phyloP scores from a whole-genome alignment of 1,140 invertebrate genomes.

The Acromyrmex echinatior region DNA sequence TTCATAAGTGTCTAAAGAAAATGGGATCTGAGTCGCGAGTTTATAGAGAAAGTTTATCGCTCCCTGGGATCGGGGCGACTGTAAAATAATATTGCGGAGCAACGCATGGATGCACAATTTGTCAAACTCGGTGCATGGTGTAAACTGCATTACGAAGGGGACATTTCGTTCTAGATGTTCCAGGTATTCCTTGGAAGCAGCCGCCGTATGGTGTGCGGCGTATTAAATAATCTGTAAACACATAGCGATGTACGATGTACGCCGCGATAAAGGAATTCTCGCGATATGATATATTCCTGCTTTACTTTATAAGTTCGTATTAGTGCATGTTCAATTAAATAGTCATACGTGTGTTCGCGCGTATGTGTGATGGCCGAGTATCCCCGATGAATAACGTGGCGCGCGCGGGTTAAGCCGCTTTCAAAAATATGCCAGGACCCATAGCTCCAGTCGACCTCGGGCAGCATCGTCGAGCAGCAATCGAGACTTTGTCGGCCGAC shows the following conservation, averaged over 20 bases:
- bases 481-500: conserved; percentile 35
- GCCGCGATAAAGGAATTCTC: conserved; percentile 7
- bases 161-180: too few relatives aligned
- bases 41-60: background rate
- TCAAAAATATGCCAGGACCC: conserved; percentile 3
- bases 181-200: background rate
- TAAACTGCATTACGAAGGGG: background rate
- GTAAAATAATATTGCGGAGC: conserved; percentile 14
- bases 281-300: background rate
- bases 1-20: background rate
- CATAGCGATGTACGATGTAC: background rate
- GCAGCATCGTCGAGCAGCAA: background rate
- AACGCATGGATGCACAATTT: conserved; percentile 39
- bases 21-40: too few relatives aligned
- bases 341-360: background rate
- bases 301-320: background rate
- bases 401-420: conserved; percentile 30
- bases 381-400: conserved; percentile 33
- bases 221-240: conserved; percentile 51
- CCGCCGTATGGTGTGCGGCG: too few relatives aligned
- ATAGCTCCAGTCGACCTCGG: background rate
- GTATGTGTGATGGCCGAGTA: background rate
- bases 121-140: background rate
- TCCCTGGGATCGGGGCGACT: too few relatives aligned
- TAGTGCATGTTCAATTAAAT: conserved; percentile 8